Base-by-base conservation (phyloP, 1,140 invertebrate species). In the Hyposmocoma kahamanoa region DNA sequence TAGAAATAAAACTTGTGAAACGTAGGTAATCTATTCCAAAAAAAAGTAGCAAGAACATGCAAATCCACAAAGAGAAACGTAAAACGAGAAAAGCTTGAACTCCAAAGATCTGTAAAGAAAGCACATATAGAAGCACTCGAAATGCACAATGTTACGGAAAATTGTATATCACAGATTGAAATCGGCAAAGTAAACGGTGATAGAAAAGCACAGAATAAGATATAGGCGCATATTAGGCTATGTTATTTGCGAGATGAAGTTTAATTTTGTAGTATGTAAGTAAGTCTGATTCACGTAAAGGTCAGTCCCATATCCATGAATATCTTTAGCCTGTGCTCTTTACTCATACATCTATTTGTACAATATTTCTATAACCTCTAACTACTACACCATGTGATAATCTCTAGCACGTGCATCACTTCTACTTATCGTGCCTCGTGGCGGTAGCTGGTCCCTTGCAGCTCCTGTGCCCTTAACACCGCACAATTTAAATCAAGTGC, bases 221-320 rank as follows among this genome's bases (percentile, higher is more conserved):
- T 74, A 81, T 59, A 78, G 66, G 75, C 76, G 64, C 62, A 78
- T 67, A 85, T 85, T 85, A 85, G 79, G 82, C 82, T 66, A 65
- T 72, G 79, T 85, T 85, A 85, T 76, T 83, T 71, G 82, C 82
- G 66, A 83, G 74, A 67, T 72, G 57, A 62, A 72, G 67, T 72
- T 70, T 44, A 59, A 62, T 62, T 47, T n/a, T 69, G 66, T 67
- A 56, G 60, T 64, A 50, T 64, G 62, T 65, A 53, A 60, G 53
- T 67, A 68, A 48, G 69, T 67, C 54, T 53, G 52, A 32, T 22
- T 28, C 46, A 48, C 50, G 50, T 41, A 56, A 54, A 67, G 53
- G 53, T 68, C 62, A 61, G 56, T 68, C 62, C 67, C 61, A 59
- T 60, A 52, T 59, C 60, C 57, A 62, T 66, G 34, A 43, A 65